A percentile compares a stretch with the other conserved stretches of the same genome.
These are phyloP conservation scores for Amphiprion ocellaris DNA, from an alignment of 2,113 vertebrate genomes.

Conservation along the genomic window DNA sequence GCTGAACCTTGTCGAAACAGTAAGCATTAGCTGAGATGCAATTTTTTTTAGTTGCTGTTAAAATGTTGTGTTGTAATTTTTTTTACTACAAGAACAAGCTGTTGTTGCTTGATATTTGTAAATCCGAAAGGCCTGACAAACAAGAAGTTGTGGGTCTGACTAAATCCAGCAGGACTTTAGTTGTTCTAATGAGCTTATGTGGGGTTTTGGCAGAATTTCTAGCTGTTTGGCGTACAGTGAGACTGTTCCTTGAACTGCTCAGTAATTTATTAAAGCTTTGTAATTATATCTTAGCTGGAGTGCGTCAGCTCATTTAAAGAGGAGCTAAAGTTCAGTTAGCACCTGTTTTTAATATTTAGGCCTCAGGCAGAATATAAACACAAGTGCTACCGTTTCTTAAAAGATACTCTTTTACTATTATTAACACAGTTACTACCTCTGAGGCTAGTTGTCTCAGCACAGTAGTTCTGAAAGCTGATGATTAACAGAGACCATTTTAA, in stretches of 20 bases:
- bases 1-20: no score
- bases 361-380: neutral
- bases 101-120: no score
- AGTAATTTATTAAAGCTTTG: slow-evolving; percentile 8
- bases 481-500: slow-evolving; percentile 7
- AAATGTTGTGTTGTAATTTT: no score
- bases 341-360: slow-evolving; percentile 4
- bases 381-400: neutral
- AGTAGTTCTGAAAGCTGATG: slow-evolving; percentile 3
- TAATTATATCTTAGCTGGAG: neutral
- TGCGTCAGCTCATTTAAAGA: neutral
- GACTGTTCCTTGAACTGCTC: neutral
- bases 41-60: no score
- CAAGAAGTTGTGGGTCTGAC: slow-evolving; percentile 25
- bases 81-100: no score
- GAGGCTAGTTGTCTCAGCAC: slow-evolving; percentile 5
- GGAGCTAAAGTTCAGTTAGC: slow-evolving; percentile 3
- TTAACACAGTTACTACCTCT: neutral
- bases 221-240: neutral
- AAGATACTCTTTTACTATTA: neutral
- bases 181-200: slow-evolving; percentile 15
- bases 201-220: slow-evolving; percentile 22
- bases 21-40: no score
- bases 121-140: neutral
- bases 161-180: neutral